A percentile compares a stretch with the other conserved stretches of the same genome.
phyloP scores from a whole-genome alignment of 1,140 invertebrate species.

The Musca vetustissima region DNA sequence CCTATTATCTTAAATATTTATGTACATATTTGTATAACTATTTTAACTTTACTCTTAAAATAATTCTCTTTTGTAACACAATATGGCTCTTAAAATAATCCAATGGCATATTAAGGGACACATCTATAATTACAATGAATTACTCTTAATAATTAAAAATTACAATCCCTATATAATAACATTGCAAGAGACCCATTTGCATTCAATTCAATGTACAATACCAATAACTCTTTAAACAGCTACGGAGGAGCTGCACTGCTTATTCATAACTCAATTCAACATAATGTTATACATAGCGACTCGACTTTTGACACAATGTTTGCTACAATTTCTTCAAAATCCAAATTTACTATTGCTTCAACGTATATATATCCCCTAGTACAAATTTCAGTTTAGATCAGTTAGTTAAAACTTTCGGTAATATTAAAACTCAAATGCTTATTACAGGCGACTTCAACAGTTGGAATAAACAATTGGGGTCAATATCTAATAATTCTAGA shows the following conservation, averaged over 20 bases:
- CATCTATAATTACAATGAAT: neutral
- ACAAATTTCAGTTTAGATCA: neutral
- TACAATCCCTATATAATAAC: neutral
- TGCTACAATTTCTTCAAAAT: neutral
- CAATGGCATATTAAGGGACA: neutral
- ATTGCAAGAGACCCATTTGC: neutral
- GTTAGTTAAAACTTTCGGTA: neutral
- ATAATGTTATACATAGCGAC: neutral
- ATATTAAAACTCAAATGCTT: neutral
- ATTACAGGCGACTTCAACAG: constrained; percentile 10
- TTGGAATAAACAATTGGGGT: neutral
- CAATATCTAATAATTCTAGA: neutral
- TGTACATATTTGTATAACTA: too few relatives aligned
- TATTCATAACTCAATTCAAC: neutral
- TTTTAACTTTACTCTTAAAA: too few relatives aligned
- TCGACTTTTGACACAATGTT: neutral
- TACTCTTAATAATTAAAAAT: neutral
- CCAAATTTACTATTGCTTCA: constrained; percentile 4
- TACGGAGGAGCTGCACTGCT: neutral
- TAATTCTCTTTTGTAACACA: neutral
- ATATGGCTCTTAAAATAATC: neutral
- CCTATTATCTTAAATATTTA: too few relatives aligned
- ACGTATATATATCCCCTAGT: neutral
- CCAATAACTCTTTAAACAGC: neutral
- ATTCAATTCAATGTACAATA: neutral